Conservation (phyloP, 2,113 vertebrate species). For the Lynx canadensis region DNA sequence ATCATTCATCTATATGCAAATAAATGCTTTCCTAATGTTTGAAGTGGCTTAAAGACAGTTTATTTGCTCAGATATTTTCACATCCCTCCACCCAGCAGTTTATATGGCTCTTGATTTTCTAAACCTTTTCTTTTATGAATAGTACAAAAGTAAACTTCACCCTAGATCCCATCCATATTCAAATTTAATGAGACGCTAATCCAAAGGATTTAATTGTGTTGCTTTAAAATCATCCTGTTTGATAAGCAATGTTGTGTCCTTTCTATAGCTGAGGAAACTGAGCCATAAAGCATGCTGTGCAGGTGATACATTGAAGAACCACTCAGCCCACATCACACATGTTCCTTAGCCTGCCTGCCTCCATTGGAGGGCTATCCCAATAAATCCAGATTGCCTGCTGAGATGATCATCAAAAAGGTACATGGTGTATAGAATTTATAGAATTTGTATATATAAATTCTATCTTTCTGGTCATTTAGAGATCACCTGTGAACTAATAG, state of each 20-base stretch:
- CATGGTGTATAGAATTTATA: not conserved
- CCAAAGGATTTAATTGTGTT: not conserved
- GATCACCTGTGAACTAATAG: not conserved
- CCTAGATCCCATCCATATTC: not conserved
- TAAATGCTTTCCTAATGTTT: conserved; percentile 1
- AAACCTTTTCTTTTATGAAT: conserved; percentile 38
- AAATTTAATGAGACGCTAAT: not conserved
- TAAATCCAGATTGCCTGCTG: not conserved
- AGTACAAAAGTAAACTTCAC: not conserved
- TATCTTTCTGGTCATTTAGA: not conserved
- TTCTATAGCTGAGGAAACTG: not conserved
- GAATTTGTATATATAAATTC: not conserved
- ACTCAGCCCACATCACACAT: not conserved
- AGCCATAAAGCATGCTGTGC: not conserved
- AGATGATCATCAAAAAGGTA: not conserved
- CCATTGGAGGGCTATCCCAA: not conserved
- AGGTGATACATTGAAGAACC: not conserved
- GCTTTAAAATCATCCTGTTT: not conserved
- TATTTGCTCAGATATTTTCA: not conserved
- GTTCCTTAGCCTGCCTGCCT: not conserved
- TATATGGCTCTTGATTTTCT: not conserved
- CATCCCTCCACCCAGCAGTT: not conserved
- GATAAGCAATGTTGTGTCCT: not conserved
- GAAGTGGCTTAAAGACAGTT: not conserved
- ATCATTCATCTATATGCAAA: conserved; percentile 41